phyloP scores from a whole-genome alignment of 2,888 invertebrate genomes.

The Drosophila greeni region DNA sequence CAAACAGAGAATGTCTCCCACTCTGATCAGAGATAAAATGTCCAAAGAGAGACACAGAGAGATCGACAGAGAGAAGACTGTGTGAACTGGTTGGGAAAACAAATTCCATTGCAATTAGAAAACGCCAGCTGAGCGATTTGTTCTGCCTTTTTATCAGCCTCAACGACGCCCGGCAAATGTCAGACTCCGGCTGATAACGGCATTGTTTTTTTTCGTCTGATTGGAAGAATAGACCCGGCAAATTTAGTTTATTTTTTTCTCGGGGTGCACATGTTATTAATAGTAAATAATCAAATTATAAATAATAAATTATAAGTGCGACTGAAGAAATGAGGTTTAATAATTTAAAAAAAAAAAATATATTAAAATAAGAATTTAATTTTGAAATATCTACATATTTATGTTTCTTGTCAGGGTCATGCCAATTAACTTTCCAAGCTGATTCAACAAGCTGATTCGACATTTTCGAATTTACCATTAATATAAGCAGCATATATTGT shows the following conservation, averaged over 20 bases:
- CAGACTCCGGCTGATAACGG: slow-evolving; percentile 33
- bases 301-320: not conserved
- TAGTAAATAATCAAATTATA: too few relatives aligned
- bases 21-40: slow-evolving; percentile 26
- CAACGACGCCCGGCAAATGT: slow-evolving; percentile 27
- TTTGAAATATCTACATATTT: too few relatives aligned
- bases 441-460: too few relatives aligned
- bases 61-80: not conserved
- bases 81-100: slow-evolving; percentile 13
- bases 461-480: not conserved
- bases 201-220: slow-evolving; percentile 15
- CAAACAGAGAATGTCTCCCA: slow-evolving; percentile 34
- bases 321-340: not conserved
- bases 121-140: slow-evolving; percentile 22
- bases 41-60: not conserved
- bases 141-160: slow-evolving; percentile 28
- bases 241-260: slow-evolving; percentile 9
- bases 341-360: too few relatives aligned
- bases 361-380: too few relatives aligned
- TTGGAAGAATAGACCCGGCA: slow-evolving; percentile 15
- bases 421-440: not conserved
- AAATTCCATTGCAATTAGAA: slow-evolving; percentile 30
- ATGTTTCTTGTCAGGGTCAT: not conserved
- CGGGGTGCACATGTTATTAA: too few relatives aligned
- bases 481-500: not conserved